Conservation (phyloP, 2,797 vertebrate genomes). For the Argya squamiceps region DNA sequence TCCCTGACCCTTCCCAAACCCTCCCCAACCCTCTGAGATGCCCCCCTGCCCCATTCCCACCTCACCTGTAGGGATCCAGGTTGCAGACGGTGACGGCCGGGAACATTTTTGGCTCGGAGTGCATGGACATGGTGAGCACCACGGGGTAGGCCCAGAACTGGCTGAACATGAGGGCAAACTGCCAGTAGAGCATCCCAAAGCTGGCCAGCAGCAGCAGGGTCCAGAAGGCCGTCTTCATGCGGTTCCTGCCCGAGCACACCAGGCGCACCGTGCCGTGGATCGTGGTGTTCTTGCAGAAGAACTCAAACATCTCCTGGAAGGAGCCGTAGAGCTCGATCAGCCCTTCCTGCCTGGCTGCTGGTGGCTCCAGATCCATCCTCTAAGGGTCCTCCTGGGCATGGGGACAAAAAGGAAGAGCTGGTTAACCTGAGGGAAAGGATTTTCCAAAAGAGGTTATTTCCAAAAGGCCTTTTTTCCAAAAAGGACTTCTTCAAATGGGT, state of each 20-base stretch:
- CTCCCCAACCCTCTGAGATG: no score
- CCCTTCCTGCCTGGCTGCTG: background rate
- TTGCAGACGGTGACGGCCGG: constrained; percentile 75
- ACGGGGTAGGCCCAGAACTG: constrained; percentile 69
- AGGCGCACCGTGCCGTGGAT: constrained; percentile 74
- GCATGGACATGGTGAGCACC: constrained; percentile 45
- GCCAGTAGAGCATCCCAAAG: constrained; percentile 71
- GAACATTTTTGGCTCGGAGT: constrained; percentile 62
- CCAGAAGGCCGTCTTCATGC: constrained; percentile 66
- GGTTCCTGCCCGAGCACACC: constrained; percentile 55
- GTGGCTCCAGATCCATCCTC: constrained; percentile 7
- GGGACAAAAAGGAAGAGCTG: fast-evolving
- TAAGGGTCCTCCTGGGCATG: background rate
- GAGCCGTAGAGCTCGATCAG: constrained; percentile 70
- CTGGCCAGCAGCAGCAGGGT: constrained; percentile 64
- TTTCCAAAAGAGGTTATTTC: no score
- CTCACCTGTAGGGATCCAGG: constrained; percentile 55
- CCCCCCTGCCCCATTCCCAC: no score
- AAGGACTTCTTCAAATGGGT: background rate
- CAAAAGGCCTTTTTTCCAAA: background rate
- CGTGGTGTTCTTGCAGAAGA: constrained; percentile 75
- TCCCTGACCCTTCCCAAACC: no score
- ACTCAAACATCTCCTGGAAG: constrained; percentile 75
- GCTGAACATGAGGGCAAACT: constrained; percentile 59
- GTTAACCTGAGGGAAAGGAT: fast-evolving